phyloP scores from a whole-genome alignment of 2,797 vertebrate species.

The Cephalopachus bancanus region DNA sequence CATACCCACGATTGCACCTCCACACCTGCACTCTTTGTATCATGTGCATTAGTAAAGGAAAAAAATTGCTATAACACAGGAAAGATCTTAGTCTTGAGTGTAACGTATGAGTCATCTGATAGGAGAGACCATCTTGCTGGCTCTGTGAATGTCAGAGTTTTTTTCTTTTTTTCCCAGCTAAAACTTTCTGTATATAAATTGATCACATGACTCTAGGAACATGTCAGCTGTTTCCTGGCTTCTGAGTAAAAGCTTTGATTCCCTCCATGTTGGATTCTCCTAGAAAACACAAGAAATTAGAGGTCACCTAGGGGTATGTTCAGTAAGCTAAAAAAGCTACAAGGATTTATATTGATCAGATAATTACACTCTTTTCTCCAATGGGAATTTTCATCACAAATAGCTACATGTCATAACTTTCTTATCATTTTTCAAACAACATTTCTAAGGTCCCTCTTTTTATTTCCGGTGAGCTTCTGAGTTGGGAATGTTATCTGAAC shows the following conservation, averaged over 20 bases:
- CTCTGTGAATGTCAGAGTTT: neutral
- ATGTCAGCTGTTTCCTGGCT: constrained; percentile 21
- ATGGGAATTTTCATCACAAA: constrained; percentile 19
- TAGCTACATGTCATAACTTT: neutral
- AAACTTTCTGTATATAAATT: constrained; percentile 30
- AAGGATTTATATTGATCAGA: neutral
- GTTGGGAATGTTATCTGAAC: neutral
- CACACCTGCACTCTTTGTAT: neutral
- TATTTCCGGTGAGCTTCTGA: constrained; percentile 42
- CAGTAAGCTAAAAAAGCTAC: neutral
- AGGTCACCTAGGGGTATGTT: neutral
- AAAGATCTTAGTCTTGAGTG: neutral
- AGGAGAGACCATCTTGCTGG: neutral
- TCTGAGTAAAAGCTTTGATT: constrained; percentile 51
- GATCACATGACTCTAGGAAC: neutral
- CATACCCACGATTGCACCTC: neutral
- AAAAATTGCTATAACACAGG: neutral
- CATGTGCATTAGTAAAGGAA: neutral
- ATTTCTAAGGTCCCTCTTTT: neutral
- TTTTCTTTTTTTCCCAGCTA: neutral
- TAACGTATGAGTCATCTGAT: neutral
- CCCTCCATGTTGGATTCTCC: neutral
- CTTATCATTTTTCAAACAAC: constrained; percentile 22
- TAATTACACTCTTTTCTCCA: constrained; percentile 31
- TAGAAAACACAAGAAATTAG: constrained; percentile 35